Percentiles rank a stretch among this genome's conserved stretches.
Conservation (phyloP, 2,797 vertebrate species). For the Novumbra hubbsi region DNA sequence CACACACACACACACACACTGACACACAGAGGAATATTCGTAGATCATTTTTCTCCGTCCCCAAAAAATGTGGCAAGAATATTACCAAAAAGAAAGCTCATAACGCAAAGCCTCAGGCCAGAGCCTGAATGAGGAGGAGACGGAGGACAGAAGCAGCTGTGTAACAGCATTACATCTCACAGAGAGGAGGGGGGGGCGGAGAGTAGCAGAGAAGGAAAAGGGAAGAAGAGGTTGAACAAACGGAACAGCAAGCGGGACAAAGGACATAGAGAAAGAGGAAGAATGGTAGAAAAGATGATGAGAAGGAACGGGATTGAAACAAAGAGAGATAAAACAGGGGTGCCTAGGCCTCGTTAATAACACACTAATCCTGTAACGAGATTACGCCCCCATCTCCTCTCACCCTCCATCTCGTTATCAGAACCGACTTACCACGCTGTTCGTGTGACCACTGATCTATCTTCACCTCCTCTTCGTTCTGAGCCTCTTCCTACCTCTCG, state of each 20-base stretch:
- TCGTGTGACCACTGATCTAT: neutral
- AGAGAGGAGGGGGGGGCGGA: constrained; percentile 34
- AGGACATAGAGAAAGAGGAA: constrained; percentile 19
- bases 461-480: neutral
- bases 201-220: constrained; percentile 14
- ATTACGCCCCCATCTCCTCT: constrained; percentile 23
- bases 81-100: constrained; percentile 70
- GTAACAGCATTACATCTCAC: constrained; percentile 59
- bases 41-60: constrained; percentile 64
- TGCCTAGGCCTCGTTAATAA: constrained; percentile 69
- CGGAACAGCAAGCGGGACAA: constrained; percentile 15
- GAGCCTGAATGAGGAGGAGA: constrained; percentile 43
- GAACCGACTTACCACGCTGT: neutral
- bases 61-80: constrained; percentile 70
- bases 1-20: neutral
- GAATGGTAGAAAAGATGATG: neutral
- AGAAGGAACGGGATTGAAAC: neutral
- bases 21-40: constrained; percentile 17
- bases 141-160: constrained; percentile 56
- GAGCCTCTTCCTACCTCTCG: neutral
- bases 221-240: neutral
- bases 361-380: constrained; percentile 73
- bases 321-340: constrained; percentile 12
- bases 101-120: constrained; percentile 59
- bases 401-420: constrained; percentile 48